Conservation (phyloP, 2,888 invertebrate genomes). For the Macroteleia sp. region DNA sequence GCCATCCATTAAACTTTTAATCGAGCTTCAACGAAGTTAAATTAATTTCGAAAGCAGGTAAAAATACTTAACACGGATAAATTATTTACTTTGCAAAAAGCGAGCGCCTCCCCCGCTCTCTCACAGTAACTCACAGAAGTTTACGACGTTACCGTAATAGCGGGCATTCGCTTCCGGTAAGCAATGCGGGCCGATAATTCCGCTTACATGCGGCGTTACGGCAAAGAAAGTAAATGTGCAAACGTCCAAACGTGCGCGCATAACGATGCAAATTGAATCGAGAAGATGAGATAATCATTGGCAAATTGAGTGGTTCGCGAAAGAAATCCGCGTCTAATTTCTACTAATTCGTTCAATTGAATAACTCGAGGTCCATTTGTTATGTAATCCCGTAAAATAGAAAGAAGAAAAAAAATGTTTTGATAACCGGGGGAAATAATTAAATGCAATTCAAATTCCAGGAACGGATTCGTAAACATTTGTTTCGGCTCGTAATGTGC, state of each 20-base stretch:
- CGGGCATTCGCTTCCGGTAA: constrained; percentile 36
- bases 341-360: constrained; percentile 37
- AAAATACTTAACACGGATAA: constrained; percentile 12
- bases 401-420: constrained; percentile 4
- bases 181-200: constrained; percentile 40
- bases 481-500: not conserved
- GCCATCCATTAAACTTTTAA: constrained; percentile 44
- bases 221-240: constrained; percentile 49
- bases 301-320: constrained; percentile 28
- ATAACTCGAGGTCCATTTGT: constrained; percentile 18
- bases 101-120: not conserved
- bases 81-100: constrained; percentile 26
- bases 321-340: constrained; percentile 42
- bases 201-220: constrained; percentile 24
- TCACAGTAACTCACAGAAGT: constrained; percentile 17
- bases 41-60: constrained; percentile 16
- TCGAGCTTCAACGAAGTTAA: constrained; percentile 15
- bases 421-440: constrained; percentile 15
- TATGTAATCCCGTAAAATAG: not conserved
- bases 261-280: constrained; percentile 51
- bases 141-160: constrained; percentile 40
- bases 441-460: constrained; percentile 25
- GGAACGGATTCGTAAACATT: constrained; percentile 30
- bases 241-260: constrained; percentile 15
- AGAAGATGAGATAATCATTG: constrained; percentile 51